phyloP scores from a whole-genome alignment of 2,888 invertebrate species.

The Seira ritae region DNA sequence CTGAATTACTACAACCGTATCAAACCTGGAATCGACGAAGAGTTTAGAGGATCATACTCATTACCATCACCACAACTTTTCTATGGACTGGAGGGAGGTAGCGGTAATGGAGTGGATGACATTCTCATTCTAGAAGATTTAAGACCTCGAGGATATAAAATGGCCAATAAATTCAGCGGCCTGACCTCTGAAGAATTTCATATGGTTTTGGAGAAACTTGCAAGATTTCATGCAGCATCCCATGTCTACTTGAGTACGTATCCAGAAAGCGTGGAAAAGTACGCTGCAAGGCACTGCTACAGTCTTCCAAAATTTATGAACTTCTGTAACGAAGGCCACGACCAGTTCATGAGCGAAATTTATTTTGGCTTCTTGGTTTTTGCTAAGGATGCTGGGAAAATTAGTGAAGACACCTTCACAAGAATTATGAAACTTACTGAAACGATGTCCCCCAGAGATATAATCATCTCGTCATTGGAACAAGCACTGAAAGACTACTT shows the following conservation, averaged over 20 bases:
- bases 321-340: not conserved
- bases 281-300: not conserved
- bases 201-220: slow-evolving; percentile 51
- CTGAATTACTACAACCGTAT: slow-evolving; percentile 40
- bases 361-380: slow-evolving; percentile 21
- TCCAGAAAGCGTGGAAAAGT: not conserved
- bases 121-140: slow-evolving; percentile 66
- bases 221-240: slow-evolving; percentile 63
- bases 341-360: slow-evolving; percentile 28
- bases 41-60: not conserved
- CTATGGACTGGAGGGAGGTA: not conserved
- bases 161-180: slow-evolving; percentile 64
- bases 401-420: not conserved
- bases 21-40: slow-evolving; percentile 24
- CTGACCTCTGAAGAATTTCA: slow-evolving; percentile 45
- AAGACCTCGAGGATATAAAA: slow-evolving; percentile 60
- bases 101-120: slow-evolving; percentile 21
- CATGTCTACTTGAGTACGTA: slow-evolving; percentile 23
- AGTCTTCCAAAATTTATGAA: not conserved
- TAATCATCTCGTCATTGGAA: not conserved
- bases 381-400: slow-evolving; percentile 2
- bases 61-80: slow-evolving; percentile 47
- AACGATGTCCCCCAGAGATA: not conserved
- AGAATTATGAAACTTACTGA: slow-evolving; percentile 1
- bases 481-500: slow-evolving; percentile 47